A percentile compares a stretch with the other conserved stretches of the same genome.
phyloP scores from a whole-genome alignment of 2,113 vertebrate species.

The Rhea pennata region DNA sequence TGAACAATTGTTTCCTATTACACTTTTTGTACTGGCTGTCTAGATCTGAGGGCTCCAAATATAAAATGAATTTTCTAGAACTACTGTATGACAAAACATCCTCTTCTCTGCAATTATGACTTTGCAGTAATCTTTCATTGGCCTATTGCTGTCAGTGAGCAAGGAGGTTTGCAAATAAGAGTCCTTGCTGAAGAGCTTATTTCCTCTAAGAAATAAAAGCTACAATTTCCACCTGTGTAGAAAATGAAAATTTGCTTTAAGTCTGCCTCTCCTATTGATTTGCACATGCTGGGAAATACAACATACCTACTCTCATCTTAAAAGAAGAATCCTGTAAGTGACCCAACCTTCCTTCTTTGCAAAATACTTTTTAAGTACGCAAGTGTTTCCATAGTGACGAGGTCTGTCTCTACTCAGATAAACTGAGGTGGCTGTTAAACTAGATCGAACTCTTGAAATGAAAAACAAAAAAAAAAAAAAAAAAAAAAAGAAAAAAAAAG shows the following conservation, averaged over 20 bases:
- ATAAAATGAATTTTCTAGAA: not conserved
- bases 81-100: not conserved
- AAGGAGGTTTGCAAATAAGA: not conserved
- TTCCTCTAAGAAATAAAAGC: not conserved
- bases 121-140: not conserved
- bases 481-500: not conserved
- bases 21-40: not conserved
- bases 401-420: not conserved
- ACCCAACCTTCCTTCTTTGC: not conserved
- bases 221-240: not conserved
- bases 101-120: not conserved
- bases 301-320: not conserved
- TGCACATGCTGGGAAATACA: conserved; percentile 29
- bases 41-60: not conserved
- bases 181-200: not conserved
- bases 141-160: not conserved
- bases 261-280: conserved; percentile 21
- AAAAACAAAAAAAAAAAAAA: not conserved
- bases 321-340: conserved; percentile 16
- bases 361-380: conserved; percentile 16
- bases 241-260: conserved; percentile 22
- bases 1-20: not conserved
- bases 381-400: conserved; percentile 57
- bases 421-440: conserved; percentile 17
- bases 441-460: not conserved